Conservation (phyloP, 1,140 invertebrate species). For the Magallana angulata region DNA sequence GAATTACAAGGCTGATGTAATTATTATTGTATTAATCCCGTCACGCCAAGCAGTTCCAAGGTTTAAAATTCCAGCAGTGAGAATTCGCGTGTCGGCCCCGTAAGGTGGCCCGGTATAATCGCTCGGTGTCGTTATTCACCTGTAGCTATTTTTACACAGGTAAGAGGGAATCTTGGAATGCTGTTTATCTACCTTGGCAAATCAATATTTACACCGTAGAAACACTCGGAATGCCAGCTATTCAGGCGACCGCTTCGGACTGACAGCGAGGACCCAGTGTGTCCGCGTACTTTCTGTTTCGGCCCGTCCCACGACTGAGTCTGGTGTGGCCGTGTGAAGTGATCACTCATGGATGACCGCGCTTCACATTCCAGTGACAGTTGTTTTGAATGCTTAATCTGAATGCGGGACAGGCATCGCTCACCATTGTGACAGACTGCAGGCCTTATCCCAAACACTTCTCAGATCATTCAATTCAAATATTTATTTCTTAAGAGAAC, state of each 20-base stretch:
- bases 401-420: conserved; percentile 7
- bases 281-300: conserved; percentile 25
- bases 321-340: background rate
- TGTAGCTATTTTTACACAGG: conserved; percentile 48
- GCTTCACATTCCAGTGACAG: conserved; percentile 46
- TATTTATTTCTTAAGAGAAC: background rate
- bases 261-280: background rate
- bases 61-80: conserved; percentile 25
- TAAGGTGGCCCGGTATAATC: background rate
- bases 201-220: conserved; percentile 51
- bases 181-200: conserved; percentile 50
- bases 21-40: conserved; percentile 26
- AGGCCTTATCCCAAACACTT: background rate
- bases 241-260: conserved; percentile 35
- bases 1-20: conserved; percentile 11
- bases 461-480: background rate
- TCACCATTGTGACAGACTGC: conserved; percentile 17
- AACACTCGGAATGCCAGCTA: conserved; percentile 43
- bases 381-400: conserved; percentile 49
- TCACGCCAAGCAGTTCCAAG: background rate
- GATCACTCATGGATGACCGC: conserved; percentile 44
- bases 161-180: conserved; percentile 49
- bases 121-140: conserved; percentile 37
- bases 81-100: conserved; percentile 30
- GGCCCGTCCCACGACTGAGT: background rate